Evolutionary conservation across 1,140 invertebrate genomes (phyloP).

Genomic region (Cryptotermes secundus): DNA sequence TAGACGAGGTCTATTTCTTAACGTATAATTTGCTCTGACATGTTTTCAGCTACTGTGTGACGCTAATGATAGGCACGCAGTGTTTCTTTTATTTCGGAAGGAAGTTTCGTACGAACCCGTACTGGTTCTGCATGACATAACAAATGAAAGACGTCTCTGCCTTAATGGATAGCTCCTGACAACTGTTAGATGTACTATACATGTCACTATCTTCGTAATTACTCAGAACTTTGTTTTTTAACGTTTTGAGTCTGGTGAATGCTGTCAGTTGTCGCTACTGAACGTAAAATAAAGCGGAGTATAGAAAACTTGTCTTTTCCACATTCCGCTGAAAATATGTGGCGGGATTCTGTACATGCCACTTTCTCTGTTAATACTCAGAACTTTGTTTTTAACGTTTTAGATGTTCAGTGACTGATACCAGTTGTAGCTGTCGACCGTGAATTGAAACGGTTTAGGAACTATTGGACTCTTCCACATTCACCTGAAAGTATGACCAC

Average conservation of each 20-base stretch:
- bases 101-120: background rate
- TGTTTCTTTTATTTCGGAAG: background rate
- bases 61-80: background rate
- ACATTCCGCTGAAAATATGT: no score
- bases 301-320: no score
- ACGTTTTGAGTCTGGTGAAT: background rate
- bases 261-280: background rate
- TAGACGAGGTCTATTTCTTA: background rate
- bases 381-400: background rate
- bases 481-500: no score
- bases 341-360: background rate
- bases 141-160: background rate
- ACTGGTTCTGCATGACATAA: background rate
- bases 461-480: no score
- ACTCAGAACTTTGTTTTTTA: background rate
- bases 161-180: background rate
- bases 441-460: background rate
- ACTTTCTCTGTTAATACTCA: background rate
- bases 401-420: background rate
- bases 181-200: background rate
- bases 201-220: background rate
- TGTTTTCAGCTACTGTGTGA: background rate
- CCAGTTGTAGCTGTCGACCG: background rate
- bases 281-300: background rate
- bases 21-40: conserved; percentile 17